phyloP scores from a whole-genome alignment of 1,140 invertebrate genomes.

The Monomorium pharaonis region DNA sequence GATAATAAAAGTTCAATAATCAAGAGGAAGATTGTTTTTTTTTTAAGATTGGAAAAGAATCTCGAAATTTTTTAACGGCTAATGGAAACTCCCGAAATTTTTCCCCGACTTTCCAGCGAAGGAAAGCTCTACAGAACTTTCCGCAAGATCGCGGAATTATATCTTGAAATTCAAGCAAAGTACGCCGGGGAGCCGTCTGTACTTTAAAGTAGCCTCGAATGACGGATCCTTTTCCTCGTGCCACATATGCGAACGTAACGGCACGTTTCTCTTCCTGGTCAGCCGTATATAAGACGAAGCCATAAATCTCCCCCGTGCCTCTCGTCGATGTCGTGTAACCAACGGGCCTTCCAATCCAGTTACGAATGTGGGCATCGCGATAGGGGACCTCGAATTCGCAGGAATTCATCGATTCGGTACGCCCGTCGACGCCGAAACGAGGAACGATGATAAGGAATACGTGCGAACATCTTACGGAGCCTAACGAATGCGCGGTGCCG shows the following conservation, averaged over 20 bases:
- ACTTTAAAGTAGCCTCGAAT: conserved; percentile 43
- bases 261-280: conserved; percentile 73
- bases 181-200: background rate
- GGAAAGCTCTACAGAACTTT: background rate
- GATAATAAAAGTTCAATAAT: background rate
- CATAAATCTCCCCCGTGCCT: conserved; percentile 68
- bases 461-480: background rate
- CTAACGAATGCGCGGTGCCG: background rate
- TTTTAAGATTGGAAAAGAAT: background rate
- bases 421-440: background rate
- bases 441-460: background rate
- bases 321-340: conserved; percentile 61
- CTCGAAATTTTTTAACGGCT: background rate
- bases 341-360: conserved; percentile 67
- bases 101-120: background rate
- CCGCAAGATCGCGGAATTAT: background rate
- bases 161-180: conserved; percentile 18
- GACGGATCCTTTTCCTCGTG: conserved; percentile 61
- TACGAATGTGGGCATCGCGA: conserved; percentile 63
- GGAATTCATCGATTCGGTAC: conserved; percentile 11
- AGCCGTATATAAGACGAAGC: conserved; percentile 67
- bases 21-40: background rate
- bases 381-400: conserved; percentile 13
- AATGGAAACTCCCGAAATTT: background rate
- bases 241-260: conserved; percentile 63